Conservation (phyloP, 2,113 vertebrate species). For the Narcine bancroftii region DNA sequence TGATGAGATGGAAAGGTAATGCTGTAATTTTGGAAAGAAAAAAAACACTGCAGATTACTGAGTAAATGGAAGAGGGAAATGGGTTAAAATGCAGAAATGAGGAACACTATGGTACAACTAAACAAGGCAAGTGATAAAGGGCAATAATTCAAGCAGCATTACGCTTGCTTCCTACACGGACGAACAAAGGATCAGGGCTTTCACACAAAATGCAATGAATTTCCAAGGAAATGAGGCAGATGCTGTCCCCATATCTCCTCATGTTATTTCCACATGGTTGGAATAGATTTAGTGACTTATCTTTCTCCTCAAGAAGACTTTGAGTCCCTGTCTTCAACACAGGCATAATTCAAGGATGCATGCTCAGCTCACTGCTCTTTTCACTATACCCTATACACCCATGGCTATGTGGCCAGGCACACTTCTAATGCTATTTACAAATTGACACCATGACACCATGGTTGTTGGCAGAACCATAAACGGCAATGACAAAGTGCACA, state of each 20-base stretch:
- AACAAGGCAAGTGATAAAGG: neutral
- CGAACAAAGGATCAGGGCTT: neutral
- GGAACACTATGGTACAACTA: neutral
- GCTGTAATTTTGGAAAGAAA: neutral
- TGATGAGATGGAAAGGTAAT: neutral
- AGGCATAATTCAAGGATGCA: too few species aligned
- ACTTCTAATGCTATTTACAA: too few species aligned
- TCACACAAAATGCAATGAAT: neutral
- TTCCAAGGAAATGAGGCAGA: neutral
- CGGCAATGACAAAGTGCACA: too few species aligned
- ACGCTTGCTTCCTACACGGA: neutral
- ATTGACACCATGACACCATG: too few species aligned
- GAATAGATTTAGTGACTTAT: constrained; percentile 7
- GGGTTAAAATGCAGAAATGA: neutral
- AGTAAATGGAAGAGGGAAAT: neutral
- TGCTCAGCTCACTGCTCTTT: too few species aligned
- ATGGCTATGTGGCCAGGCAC: too few species aligned
- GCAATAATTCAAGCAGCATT: neutral
- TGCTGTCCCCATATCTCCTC: neutral
- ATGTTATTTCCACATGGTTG: neutral
- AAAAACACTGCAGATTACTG: neutral
- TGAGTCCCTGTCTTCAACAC: neutral
- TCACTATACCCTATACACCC: too few species aligned
- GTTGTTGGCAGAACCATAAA: too few species aligned
- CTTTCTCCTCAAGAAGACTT: neutral